phyloP scores from a whole-genome alignment of 2,888 invertebrate genomes.

The Apodemia hepburni region DNA sequence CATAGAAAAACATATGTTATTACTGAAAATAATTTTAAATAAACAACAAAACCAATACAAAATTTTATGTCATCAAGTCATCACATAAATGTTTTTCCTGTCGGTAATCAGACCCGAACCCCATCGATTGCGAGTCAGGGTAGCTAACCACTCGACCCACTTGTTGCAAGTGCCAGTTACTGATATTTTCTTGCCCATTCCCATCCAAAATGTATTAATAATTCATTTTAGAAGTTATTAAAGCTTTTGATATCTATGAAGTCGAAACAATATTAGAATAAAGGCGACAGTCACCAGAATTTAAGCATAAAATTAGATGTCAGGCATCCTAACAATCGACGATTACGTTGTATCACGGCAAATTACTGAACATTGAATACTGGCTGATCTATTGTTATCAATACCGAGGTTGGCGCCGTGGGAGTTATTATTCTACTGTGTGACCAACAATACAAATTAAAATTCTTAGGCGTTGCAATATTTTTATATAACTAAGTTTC shows the following conservation, averaged over 20 bases:
- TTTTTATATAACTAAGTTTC: neutral
- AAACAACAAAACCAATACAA: no score
- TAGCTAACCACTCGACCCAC: no score
- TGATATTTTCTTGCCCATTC: no score
- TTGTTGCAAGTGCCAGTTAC: no score
- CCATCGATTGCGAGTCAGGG: no score
- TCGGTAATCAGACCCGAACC: no score
- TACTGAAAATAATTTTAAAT: no score
- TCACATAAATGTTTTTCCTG: no score
- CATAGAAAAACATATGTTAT: no score
- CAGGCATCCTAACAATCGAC: conserved; percentile 44
- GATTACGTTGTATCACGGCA: conserved; percentile 40
- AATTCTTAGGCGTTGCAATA: neutral
- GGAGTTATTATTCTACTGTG: conserved; percentile 17
- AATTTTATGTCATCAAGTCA: no score
- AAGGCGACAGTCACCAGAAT: conserved; percentile 1
- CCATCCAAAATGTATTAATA: neutral
- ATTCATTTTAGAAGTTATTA: neutral
- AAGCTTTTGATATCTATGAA: neutral
- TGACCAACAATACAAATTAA: conserved; percentile 7
- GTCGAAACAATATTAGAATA: neutral
- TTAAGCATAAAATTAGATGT: conserved; percentile 1
- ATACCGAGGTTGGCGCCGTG: conserved; percentile 27
- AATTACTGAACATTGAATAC: conserved; percentile 27
- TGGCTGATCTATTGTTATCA: conserved; percentile 27